Evolutionary conservation across 2,113 vertebrate species (phyloP), one percentile per base, ranked within the genome.

Genomic region (Abramis brama): DNA sequence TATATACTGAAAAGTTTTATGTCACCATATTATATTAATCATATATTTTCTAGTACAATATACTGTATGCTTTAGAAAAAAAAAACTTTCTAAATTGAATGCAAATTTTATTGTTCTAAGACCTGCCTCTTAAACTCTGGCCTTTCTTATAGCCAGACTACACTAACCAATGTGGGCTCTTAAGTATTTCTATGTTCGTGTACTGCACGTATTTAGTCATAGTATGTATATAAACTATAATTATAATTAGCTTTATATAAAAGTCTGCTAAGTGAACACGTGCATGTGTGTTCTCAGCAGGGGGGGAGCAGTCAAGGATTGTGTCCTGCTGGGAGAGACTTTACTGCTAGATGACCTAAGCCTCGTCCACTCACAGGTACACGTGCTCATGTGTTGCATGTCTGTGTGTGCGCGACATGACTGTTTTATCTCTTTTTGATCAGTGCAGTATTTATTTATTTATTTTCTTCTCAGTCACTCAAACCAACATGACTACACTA

Each of bases 271-370:
- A 77, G 86, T 84, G 57, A 62, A 73, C 25, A 25, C 87, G 30
- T 89, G 80, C 80, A 33, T 88, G 71, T 92, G 84, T 92, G 79
- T 88, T 86, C 87, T 86, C 89, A 88, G 89, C 90, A 92, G 91
- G 90, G 82, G 81, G 59, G 73, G 0, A 75, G 88, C 87, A 88
- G 83, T 78, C 25, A 12, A 64, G 68, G 85, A 68, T 30, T 62
- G 64, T 80, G 2, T 86, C 91, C 89, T 43, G 33, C 91, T 82
- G 91, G 83, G 87, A 60, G 73, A 74, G 77, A 70, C 89, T 59
- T 60, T 71, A 85, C 9, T 36, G 59, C 75, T 50, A 13, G 70
- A 77, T 45, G 50, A 86, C 79, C 23, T 75, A 86, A 87, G 83
- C 64, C n/a, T 2, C 60, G 82, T 82, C 57, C 6, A 62, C 47